Evolutionary conservation across 2,113 vertebrate species (phyloP).

Genomic region (Platysternon megacephalum): DNA sequence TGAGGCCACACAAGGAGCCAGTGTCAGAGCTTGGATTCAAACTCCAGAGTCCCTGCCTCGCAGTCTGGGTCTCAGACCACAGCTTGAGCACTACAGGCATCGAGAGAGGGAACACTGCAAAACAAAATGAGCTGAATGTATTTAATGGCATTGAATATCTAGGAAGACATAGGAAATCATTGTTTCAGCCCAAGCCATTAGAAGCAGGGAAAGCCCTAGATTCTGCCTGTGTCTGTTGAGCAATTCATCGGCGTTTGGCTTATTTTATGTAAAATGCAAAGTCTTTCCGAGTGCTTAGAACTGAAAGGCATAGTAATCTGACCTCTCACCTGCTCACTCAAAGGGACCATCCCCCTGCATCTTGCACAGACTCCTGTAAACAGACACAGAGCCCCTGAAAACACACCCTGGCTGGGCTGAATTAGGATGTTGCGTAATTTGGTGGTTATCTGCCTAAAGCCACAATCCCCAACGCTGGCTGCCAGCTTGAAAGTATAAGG

Average conservation of each 20-base stretch:
- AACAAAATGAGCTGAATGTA: not conserved
- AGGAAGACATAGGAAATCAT: not conserved
- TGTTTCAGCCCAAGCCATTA: not conserved
- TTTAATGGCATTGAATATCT: not conserved
- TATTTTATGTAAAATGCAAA: not conserved
- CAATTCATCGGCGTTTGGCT: not conserved
- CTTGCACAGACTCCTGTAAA: not conserved
- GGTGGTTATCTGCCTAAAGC: conserved; percentile 22
- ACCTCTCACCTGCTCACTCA: not conserved
- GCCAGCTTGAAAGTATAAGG: conserved; percentile 23
- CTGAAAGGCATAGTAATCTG: not conserved
- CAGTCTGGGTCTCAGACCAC: not conserved
- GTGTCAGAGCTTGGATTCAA: not conserved
- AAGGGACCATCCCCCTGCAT: not conserved
- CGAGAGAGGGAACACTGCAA: not conserved
- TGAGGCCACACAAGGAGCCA: not conserved
- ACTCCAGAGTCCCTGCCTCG: not conserved
- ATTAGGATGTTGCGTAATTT: conserved; percentile 42
- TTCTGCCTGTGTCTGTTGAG: not conserved
- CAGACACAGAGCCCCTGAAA: not conserved
- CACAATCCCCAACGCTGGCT: not conserved
- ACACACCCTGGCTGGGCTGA: not conserved
- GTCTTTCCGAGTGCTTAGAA: not conserved
- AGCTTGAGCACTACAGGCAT: not conserved
- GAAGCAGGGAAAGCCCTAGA: not conserved